Evolutionary conservation across 2,113 vertebrate genomes (phyloP).

Genomic region (Odobenus rosmarus): DNA sequence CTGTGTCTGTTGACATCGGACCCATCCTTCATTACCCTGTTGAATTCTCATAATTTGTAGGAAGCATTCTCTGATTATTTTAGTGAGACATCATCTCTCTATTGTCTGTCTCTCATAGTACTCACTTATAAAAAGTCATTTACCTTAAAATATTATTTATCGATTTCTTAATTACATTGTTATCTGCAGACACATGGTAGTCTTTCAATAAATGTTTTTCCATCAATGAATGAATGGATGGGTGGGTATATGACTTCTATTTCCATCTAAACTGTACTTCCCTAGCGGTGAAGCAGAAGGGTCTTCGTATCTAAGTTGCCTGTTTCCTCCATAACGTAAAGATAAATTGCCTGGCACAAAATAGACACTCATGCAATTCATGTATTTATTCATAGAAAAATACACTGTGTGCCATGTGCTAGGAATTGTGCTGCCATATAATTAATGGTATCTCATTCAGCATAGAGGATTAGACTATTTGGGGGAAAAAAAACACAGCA

Average conservation of each 20-base stretch:
- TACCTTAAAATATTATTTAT: neutral
- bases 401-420: neutral
- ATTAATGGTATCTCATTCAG: neutral
- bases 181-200: neutral
- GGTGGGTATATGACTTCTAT: neutral
- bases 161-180: neutral
- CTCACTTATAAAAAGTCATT: neutral
- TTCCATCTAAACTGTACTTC: neutral
- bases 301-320: neutral
- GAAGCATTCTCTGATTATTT: neutral
- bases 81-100: neutral
- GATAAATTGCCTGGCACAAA: neutral
- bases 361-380: neutral
- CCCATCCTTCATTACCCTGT: neutral
- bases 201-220: conserved; percentile 10
- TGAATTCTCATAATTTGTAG: neutral
- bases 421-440: neutral
- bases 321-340: neutral
- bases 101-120: neutral
- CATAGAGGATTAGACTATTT: neutral
- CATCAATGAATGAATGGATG: neutral
- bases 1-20: neutral
- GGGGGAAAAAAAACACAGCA: neutral
- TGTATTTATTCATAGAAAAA: conserved; percentile 26
- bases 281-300: neutral